phyloP scores from a whole-genome alignment of 2,113 vertebrate genomes.

The Saguinus midas region DNA sequence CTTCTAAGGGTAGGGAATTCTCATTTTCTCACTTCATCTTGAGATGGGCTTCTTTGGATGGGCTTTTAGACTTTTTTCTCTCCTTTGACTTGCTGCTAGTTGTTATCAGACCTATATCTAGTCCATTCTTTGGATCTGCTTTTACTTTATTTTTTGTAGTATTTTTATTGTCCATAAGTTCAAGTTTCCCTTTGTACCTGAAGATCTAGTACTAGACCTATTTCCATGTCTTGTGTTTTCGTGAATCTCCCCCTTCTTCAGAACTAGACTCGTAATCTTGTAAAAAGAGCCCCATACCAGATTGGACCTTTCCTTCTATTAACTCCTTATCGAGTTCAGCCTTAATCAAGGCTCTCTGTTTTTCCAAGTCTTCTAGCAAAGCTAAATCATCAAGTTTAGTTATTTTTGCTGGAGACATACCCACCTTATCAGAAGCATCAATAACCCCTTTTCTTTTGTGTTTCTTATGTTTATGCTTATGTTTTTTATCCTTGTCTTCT shows the following conservation, averaged over 20 bases:
- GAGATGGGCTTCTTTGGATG: constrained; percentile 86
- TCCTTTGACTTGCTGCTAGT: constrained; percentile 93
- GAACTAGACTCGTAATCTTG: constrained; percentile 99
- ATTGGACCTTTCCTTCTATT: constrained; percentile 98
- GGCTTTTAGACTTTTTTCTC: constrained; percentile 89
- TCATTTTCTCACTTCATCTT: constrained; percentile 87
- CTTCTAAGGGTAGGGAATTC: constrained; percentile 85
- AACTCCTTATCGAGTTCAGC: constrained; percentile 98
- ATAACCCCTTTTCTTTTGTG: constrained; percentile 93
- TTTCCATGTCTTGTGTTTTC: constrained; percentile 92
- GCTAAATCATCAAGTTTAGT: constrained; percentile 96
- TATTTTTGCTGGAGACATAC: constrained; percentile 91
- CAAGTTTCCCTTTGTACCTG: constrained; percentile 88
- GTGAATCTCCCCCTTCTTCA: constrained; percentile 94
- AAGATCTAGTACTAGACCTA: constrained; percentile 85
- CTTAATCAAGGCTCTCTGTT: constrained; percentile 98
- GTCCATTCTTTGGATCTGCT: constrained; percentile 91
- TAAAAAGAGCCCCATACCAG: constrained; percentile 97
- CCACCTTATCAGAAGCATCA: constrained; percentile 86
- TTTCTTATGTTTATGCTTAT: constrained; percentile 98
- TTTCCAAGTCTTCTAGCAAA: constrained; percentile 97
- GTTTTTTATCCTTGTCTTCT: constrained; percentile 95
- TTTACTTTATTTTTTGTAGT: constrained; percentile 90
- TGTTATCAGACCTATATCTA: constrained; percentile 90
- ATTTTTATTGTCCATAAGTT: constrained; percentile 91